phyloP scores from a whole-genome alignment of 2,888 invertebrate species.

The Cyclophora albipunctata region DNA sequence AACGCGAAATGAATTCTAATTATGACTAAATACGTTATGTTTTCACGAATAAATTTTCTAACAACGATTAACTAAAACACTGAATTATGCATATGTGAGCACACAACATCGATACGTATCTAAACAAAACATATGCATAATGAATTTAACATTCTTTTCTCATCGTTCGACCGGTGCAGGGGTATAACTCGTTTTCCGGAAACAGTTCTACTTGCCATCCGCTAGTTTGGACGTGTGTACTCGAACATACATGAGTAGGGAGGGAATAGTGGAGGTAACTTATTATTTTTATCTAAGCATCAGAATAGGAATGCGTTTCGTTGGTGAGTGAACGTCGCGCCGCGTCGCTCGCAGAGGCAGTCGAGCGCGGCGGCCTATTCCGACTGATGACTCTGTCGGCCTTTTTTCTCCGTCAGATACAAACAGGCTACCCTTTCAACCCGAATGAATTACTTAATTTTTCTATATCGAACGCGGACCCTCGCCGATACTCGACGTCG shows the following conservation, averaged over 20 bases:
- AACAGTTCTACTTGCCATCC: conserved; percentile 61
- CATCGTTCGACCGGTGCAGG: conserved; percentile 37
- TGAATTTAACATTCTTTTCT: conserved; percentile 57
- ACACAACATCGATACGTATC: conserved; percentile 48
- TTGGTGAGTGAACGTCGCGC: conserved; percentile 44
- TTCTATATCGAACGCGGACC: conserved; percentile 54
- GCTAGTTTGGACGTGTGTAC: conserved; percentile 42
- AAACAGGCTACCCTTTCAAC: conserved; percentile 66
- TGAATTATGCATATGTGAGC: conserved; percentile 39
- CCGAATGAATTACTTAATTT: conserved; percentile 72
- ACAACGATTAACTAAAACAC: conserved; percentile 34
- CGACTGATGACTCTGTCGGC: conserved; percentile 53
- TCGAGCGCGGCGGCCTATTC: conserved; percentile 51
- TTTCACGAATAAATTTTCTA: conserved; percentile 28
- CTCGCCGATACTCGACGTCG: conserved; percentile 49
- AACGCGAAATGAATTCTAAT: conserved; percentile 35
- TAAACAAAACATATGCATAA: conserved; percentile 47
- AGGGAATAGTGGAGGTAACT: conserved; percentile 36
- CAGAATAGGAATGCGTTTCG: conserved; percentile 55
- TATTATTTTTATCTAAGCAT: conserved; percentile 70
- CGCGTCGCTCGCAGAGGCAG: conserved; percentile 44
- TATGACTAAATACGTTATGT: conserved; percentile 24
- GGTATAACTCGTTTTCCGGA: conserved; percentile 59
- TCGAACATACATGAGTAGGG: conserved; percentile 24
- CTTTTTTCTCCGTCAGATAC: conserved; percentile 66